Evolutionary conservation across 1,140 invertebrate species (phyloP).

Genomic region (Brachionus plicatilis): DNA sequence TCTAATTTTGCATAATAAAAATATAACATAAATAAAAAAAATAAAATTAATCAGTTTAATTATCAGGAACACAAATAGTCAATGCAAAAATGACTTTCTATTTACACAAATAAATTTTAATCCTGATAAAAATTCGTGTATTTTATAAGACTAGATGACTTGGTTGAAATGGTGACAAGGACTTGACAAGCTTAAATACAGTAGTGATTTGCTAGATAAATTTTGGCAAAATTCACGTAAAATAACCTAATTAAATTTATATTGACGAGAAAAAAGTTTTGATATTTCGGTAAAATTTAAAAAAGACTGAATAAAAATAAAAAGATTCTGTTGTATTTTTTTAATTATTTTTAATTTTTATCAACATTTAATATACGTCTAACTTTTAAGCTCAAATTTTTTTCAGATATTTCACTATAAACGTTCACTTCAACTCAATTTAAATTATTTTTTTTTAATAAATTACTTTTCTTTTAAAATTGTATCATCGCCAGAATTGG

Average conservation of each 20-base stretch:
- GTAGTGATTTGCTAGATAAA: too few relatives aligned
- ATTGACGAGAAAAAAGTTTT: background rate
- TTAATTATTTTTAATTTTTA: too few relatives aligned
- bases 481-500: too few relatives aligned
- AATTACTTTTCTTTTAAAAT: too few relatives aligned
- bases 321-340: too few relatives aligned
- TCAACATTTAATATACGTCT: too few relatives aligned
- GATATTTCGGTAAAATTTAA: background rate
- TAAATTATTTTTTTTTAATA: too few relatives aligned
- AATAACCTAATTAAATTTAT: too few relatives aligned
- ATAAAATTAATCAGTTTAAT: background rate
- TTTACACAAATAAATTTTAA: background rate
- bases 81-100: background rate
- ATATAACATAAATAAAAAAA: background rate
- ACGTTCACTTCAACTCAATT: too few relatives aligned
- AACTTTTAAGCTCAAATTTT: too few relatives aligned
- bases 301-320: background rate
- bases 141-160: background rate
- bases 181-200: background rate
- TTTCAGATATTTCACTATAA: too few relatives aligned
- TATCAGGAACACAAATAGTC: background rate
- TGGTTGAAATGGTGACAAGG: background rate
- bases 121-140: background rate
- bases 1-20: background rate
- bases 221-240: too few relatives aligned